phyloP scores from a whole-genome alignment of 2,888 invertebrate genomes.

The Nemotelus nigrinus region DNA sequence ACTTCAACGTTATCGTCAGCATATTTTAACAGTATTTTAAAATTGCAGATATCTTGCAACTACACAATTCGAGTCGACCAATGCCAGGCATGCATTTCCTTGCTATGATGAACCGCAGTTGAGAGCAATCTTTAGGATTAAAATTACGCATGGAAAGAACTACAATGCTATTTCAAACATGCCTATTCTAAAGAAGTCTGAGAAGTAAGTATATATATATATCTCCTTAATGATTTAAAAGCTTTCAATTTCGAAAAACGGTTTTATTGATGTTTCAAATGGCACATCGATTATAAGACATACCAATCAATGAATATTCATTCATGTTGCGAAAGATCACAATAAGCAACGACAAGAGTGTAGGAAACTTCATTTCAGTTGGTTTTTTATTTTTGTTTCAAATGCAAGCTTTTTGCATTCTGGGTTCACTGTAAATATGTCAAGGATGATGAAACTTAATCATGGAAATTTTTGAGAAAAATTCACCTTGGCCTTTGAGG shows the following conservation, averaged over 20 bases:
- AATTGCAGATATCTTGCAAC: constrained; percentile 64
- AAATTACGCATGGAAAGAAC: constrained; percentile 66
- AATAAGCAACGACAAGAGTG: too few species aligned
- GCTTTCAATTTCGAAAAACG: too few species aligned
- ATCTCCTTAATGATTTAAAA: background rate
- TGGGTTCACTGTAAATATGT: too few species aligned
- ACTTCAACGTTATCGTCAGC: too few species aligned
- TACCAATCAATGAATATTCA: background rate
- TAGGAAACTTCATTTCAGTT: too few species aligned
- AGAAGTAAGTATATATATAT: constrained; percentile 12
- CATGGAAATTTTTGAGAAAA: too few species aligned
- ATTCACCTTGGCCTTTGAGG: too few species aligned
- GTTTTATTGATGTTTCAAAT: too few species aligned
- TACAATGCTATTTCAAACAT: constrained; percentile 57
- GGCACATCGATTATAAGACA: too few species aligned
- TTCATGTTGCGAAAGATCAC: background rate
- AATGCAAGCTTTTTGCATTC: too few species aligned
- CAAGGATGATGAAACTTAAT: too few species aligned
- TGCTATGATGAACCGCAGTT: constrained; percentile 76
- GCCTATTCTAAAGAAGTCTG: constrained; percentile 42
- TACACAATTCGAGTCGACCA: constrained; percentile 72
- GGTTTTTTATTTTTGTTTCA: too few species aligned
- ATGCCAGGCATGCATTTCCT: constrained; percentile 74
- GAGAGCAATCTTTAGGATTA: constrained; percentile 73
- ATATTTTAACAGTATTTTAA: background rate